Conservation (phyloP, 2,113 vertebrate species). For the Seriola aureovittata region DNA sequence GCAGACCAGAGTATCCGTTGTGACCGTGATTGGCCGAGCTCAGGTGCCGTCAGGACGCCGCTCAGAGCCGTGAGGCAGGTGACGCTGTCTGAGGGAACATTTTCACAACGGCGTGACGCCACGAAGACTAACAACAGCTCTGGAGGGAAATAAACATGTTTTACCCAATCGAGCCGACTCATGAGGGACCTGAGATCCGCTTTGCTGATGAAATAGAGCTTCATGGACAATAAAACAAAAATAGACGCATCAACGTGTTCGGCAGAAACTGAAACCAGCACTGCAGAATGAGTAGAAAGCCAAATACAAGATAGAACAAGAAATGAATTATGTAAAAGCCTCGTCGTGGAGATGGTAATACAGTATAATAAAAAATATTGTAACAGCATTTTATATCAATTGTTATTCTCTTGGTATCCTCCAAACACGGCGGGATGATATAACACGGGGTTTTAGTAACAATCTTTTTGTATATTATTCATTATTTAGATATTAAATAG, state of each 20-base stretch:
- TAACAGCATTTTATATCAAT: neutral
- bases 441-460: neutral
- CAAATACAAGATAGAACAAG: neutral
- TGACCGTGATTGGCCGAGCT: neutral
- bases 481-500: neutral
- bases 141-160: slow-evolving; percentile 62
- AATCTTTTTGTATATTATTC: too few relatives aligned
- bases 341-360: neutral
- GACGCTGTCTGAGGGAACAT: slow-evolving; percentile 28
- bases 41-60: slow-evolving; percentile 25
- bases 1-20: neutral
- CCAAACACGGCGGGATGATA: neutral
- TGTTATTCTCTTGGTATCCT: neutral
- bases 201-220: slow-evolving; percentile 33
- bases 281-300: neutral
- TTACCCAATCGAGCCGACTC: slow-evolving; percentile 19
- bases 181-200: slow-evolving; percentile 12
- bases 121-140: slow-evolving; percentile 38
- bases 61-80: slow-evolving; percentile 22
- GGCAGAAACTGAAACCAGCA: neutral
- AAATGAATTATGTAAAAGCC: neutral
- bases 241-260: slow-evolving; percentile 9
- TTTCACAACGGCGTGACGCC: slow-evolving; percentile 46
- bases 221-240: slow-evolving; percentile 45
- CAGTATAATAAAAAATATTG: neutral